Base-by-base conservation (phyloP, 2,113 vertebrate species). In the Cinclus cinclus region DNA sequence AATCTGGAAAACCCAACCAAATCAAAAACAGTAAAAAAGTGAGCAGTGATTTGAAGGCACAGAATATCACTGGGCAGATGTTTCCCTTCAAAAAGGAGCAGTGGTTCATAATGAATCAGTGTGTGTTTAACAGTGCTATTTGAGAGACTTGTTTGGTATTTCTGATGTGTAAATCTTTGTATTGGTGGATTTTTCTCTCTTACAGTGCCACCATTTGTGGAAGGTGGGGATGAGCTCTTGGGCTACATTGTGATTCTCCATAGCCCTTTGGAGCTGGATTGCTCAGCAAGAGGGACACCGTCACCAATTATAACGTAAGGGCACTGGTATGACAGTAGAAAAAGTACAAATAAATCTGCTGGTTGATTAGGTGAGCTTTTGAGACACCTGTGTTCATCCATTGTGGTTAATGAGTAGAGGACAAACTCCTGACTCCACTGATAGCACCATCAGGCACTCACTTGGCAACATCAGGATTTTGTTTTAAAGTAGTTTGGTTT, bases 251-350 rank as follows among this genome's bases (percentile, higher is more conserved):
- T 99, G 71, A 97, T 98, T 92, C 92, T 99, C 35, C 98, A 98
- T 93, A 98, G 93, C 82, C 97, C 98, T 47, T 87, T 99, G 93
- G 99, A 99, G 92, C 92, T 99, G 35, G 98, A 99, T 83, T 99
- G 99, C 94, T 97, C 97, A 13, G 98, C 97, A 71, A 96, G 95
- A 25, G 99, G 99, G 89, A 98, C 96, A 16, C 99, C 99, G 28
- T 79, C 97, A 53, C 99, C 99, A 50, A 90, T 95, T 85, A 97
- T 99, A 96, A 98, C 20, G 99, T 99, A 98, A 98, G 98, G 81
- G 73, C 44, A 71, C 65, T 92, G 75, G 50, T 94, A 87, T 92
- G 94, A 82, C 46, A 75, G 75, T 83, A 85, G 89, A 50, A 60
- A n/a, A 56, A 84, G 44, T 76, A 69, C 1, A 49, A n/a, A 35